These are phyloP conservation scores for Falco novaeseelandiae DNA, from an alignment of 2,797 vertebrate species.

Conservation along the genomic window DNA sequence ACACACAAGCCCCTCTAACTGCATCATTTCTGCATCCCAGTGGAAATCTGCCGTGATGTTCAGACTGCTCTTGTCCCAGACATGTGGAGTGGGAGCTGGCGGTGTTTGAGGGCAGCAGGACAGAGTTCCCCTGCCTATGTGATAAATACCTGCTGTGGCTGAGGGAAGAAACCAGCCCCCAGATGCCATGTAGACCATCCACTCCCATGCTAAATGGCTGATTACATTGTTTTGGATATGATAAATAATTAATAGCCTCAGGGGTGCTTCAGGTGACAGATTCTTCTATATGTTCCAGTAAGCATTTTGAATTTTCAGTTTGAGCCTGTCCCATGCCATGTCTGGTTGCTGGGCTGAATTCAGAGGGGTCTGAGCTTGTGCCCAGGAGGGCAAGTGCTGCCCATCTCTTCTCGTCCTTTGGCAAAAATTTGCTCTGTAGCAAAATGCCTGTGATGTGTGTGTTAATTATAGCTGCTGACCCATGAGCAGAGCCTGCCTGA, in stretches of 20 bases:
- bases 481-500: not conserved
- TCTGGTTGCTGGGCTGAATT: not conserved
- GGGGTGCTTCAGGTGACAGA: not conserved
- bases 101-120: not conserved
- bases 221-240: not conserved
- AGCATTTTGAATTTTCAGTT: not conserved
- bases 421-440: not conserved
- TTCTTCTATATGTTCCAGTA: not conserved
- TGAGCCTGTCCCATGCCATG: not conserved
- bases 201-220: not conserved
- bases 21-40: not conserved
- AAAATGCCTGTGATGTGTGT: not conserved
- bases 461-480: not conserved
- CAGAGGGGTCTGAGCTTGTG: not conserved
- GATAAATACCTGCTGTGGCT: not conserved
- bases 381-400: not conserved
- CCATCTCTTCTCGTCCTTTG: fast-evolving
- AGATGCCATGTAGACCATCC: not conserved
- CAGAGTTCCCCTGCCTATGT: not conserved
- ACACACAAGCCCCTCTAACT: not conserved
- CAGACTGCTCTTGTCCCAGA: not conserved
- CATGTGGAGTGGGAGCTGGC: fast-evolving
- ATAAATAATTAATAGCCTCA: not conserved
- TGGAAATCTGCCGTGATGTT: not conserved
- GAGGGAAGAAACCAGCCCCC: not conserved